phyloP scores from a whole-genome alignment of 2,888 invertebrate species.

The Papilio gigon region DNA sequence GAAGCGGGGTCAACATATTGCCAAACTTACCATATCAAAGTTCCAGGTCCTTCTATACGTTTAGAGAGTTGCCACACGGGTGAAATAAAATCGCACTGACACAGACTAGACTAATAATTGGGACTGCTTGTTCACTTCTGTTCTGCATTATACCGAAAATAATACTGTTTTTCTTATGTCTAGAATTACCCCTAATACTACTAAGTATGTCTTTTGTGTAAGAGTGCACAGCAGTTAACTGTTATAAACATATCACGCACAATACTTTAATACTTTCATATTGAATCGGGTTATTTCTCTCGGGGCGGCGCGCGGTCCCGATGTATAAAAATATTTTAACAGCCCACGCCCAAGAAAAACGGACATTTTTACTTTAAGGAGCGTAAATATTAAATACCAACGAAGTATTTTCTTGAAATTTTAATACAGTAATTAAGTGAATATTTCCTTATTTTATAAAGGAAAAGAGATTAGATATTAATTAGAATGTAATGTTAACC shows the following conservation, averaged over 20 bases:
- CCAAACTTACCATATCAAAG: background rate
- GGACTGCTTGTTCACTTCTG: too few relatives aligned
- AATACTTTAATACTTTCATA: background rate
- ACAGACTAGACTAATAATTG: too few relatives aligned
- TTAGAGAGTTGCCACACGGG: background rate
- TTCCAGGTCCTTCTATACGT: background rate
- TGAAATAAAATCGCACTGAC: background rate
- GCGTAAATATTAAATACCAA: background rate
- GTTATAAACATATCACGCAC: background rate
- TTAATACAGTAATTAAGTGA: background rate
- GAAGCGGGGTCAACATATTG: background rate
- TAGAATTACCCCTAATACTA: too few relatives aligned
- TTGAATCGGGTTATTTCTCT: background rate
- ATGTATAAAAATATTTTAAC: conserved; percentile 1
- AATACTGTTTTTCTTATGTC: too few relatives aligned
- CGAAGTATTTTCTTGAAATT: background rate
- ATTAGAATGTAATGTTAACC: background rate
- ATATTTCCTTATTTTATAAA: background rate
- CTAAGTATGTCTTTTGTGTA: too few relatives aligned
- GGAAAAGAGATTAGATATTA: background rate
- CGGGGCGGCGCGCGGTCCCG: background rate
- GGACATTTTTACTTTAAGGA: background rate
- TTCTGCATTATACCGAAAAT: too few relatives aligned
- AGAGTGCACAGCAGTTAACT: too few relatives aligned
- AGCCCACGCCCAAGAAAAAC: background rate